A percentile compares a stretch with the other conserved stretches of the same genome.
phyloP scores from a whole-genome alignment of 2,888 invertebrate species.

The Amphipoea oculea region DNA sequence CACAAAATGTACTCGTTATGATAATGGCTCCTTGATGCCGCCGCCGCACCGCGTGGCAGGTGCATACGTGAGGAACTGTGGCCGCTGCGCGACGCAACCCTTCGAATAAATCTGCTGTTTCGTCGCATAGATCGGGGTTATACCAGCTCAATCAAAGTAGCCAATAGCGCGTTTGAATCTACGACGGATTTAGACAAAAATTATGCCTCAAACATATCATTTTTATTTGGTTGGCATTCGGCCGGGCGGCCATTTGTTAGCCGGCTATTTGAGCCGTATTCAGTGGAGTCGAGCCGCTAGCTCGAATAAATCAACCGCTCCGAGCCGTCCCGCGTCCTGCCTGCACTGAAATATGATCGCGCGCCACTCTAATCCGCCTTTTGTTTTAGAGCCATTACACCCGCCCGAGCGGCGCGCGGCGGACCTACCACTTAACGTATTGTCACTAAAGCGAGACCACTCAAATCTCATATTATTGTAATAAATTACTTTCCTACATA shows the following conservation, averaged over 20 bases:
- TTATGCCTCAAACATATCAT: slow-evolving; percentile 75
- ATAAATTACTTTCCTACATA: slow-evolving; percentile 16
- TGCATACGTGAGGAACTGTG: slow-evolving; percentile 1
- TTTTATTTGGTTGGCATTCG: slow-evolving; percentile 76
- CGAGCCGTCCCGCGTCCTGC: slow-evolving; percentile 62
- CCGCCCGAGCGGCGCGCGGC: slow-evolving; percentile 17
- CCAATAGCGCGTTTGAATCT: slow-evolving; percentile 67
- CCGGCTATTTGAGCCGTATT: slow-evolving; percentile 71
- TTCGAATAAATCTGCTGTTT: slow-evolving; percentile 60
- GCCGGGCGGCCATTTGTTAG: slow-evolving; percentile 74
- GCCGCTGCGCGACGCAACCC: neutral
- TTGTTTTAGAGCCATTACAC: slow-evolving; percentile 65
- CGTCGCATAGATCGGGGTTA: slow-evolving; percentile 64
- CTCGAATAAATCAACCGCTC: slow-evolving; percentile 74
- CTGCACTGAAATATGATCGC: slow-evolving; percentile 72
- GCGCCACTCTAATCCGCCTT: slow-evolving; percentile 69
- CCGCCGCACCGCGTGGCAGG: neutral
- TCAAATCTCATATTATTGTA: slow-evolving; percentile 45
- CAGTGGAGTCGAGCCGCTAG: slow-evolving; percentile 68
- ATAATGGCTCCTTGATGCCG: slow-evolving; percentile 32
- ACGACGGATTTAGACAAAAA: slow-evolving; percentile 70
- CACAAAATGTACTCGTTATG: slow-evolving; percentile 33
- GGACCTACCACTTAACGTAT: slow-evolving; percentile 51
- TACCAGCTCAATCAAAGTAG: slow-evolving; percentile 68
- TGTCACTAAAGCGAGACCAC: slow-evolving; percentile 29